Conservation (phyloP, 2,797 vertebrate species). For the Bradypus variegatus region DNA sequence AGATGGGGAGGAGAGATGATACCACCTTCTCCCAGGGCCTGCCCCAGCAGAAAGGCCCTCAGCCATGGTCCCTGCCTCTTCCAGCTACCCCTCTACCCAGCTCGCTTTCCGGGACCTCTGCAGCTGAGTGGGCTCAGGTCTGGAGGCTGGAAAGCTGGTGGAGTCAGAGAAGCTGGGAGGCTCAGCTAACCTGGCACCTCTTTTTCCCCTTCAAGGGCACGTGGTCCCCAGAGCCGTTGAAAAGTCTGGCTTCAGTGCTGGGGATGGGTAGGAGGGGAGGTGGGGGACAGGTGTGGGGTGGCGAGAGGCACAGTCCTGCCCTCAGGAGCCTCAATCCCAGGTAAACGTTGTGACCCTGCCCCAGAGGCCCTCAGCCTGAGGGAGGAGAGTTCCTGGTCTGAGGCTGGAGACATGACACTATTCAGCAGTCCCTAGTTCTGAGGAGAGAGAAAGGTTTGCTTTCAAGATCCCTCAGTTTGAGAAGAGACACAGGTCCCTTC, state of each 20-base stretch:
- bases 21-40: background rate
- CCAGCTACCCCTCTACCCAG: background rate
- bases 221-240: background rate
- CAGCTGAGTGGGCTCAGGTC: background rate
- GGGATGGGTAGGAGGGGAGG: no score
- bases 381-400: background rate
- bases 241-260: background rate
- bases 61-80: background rate
- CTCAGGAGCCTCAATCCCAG: background rate
- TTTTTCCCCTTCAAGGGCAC: no score
- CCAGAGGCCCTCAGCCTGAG: background rate
- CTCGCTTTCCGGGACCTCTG: background rate
- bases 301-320: background rate
- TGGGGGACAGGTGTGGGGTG: no score
- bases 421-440: background rate
- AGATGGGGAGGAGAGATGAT: background rate
- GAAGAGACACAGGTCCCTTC: background rate
- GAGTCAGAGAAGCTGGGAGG: slow-evolving; percentile 29
- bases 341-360: background rate
- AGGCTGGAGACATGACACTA: background rate
- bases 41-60: background rate
- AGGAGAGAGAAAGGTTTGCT: background rate
- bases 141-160: background rate
- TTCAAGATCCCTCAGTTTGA: background rate
- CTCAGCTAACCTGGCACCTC: background rate